Base-by-base conservation (phyloP, 2,797 vertebrate genomes). In the Macropodus opercularis region DNA sequence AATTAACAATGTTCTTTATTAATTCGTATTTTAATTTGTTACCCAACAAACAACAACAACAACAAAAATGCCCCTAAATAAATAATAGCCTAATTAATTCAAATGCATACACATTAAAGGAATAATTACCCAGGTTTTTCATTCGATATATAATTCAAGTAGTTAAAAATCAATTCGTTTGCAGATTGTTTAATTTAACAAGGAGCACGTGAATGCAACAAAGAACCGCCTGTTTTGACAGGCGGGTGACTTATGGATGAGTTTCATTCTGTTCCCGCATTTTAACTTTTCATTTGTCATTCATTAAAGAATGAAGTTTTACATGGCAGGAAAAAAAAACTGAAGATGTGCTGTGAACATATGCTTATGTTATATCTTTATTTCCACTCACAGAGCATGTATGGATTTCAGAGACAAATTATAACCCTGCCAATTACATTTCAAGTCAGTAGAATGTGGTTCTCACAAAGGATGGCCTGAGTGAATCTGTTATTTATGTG, bases 401-500 rank as follows among this genome's bases (percentile, higher is more conserved):
- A 41, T 50, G 19, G 15, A 23, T 41, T 58, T 32, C 55, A 67
- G 32, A 63, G 77, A 54, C 26, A 63, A 57, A 80, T 48, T 58
- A 41, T 64, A 51, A 71, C 68, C 60, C 63, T 44, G 69, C 19
- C 79, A 72, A 53, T 83, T 73, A 80, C 69, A 65, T 87, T 81
- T 79, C 74, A 46, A 75, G 74, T 83, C 86, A 73, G 63, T 11
- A 38, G 60, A 69, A 75, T 66, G 48, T 50, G 53, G 44, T 47
- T 0, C 36, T 46, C 22, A 85, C 82, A 90, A 83, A 75, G 68
- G 72, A 29, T 34, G 64, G 32, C 54, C 73, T 77, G 66, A 70
- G 60, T 70, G 71, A 75, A 63, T 85, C 69, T 75, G 32, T 79
- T 75, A 88, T 89, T 87, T 84, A 88, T 84, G 81, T 68, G 57